Percentiles rank a stretch among this genome's conserved stretches.
These are phyloP conservation scores for Pseudomyrmex concolor DNA, from an alignment of 1,140 invertebrate genomes.

Conservation along the genomic window DNA sequence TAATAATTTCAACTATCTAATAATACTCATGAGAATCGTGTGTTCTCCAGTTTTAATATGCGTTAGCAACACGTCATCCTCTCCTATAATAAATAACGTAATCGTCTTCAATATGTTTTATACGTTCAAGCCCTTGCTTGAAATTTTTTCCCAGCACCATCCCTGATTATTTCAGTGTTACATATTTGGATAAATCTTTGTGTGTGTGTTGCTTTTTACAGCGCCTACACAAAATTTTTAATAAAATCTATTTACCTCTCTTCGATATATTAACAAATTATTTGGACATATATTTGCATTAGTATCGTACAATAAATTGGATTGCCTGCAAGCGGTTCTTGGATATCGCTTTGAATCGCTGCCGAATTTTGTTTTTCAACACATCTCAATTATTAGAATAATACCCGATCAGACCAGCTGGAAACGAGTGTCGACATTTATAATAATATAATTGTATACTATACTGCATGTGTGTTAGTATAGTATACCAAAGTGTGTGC, in stretches of 20 bases:
- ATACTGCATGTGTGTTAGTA: slow-evolving; percentile 63
- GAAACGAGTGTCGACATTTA: slow-evolving; percentile 80
- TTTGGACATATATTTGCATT: slow-evolving; percentile 61
- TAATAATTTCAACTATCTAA: too few species aligned
- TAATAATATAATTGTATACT: slow-evolving; percentile 65
- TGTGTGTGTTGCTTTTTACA: slow-evolving; percentile 13
- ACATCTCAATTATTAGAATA: slow-evolving; percentile 71
- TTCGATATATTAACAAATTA: slow-evolving; percentile 57
- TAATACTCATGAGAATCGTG: too few species aligned
- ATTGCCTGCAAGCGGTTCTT: slow-evolving; percentile 59
- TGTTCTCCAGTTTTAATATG: too few species aligned
- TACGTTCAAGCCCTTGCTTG: too few species aligned
- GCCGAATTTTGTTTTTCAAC: slow-evolving; percentile 56
- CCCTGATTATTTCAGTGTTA: slow-evolving; percentile 16
- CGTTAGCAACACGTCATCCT: too few species aligned
- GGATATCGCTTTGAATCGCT: slow-evolving; percentile 59
- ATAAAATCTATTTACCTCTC: slow-evolving; percentile 56
- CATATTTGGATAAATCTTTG: slow-evolving; percentile 27
- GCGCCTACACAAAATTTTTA: slow-evolving; percentile 51
- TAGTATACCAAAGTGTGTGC: slow-evolving; percentile 68
- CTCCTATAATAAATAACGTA: too few species aligned
- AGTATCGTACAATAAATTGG: slow-evolving; percentile 65
- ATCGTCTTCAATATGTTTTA: too few species aligned
- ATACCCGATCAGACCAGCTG: slow-evolving; percentile 83
- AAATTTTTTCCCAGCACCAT: not conserved